Percentiles rank a stretch among this genome's conserved stretches.
These are phyloP conservation scores for Sabatieria punctata DNA, from an alignment of 2,888 invertebrate species.

Conservation along the genomic window DNA sequence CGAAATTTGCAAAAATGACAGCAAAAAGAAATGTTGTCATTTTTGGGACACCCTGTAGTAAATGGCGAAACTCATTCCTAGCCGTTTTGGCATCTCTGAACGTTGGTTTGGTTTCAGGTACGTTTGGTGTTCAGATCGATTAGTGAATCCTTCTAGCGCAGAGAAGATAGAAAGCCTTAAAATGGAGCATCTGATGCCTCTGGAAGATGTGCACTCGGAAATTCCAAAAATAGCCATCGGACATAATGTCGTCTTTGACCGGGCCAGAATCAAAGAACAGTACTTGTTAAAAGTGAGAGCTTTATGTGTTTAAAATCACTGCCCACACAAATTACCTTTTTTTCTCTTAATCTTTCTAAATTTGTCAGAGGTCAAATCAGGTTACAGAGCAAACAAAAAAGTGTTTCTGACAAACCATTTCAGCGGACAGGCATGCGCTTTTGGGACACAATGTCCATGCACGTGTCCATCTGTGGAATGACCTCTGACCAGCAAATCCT, in stretches of 20 bases:
- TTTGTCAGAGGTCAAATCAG: too few relatives aligned
- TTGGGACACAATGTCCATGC: conserved; percentile 93
- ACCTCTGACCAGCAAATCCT: conserved; percentile 40
- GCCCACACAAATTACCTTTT: too few relatives aligned
- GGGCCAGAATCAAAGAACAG: conserved; percentile 74
- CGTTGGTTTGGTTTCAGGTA: conserved; percentile 40
- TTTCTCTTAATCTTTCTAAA: neutral
- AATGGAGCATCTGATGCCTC: too few relatives aligned
- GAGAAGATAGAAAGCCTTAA: too few relatives aligned
- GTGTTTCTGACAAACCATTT: conserved; percentile 10
- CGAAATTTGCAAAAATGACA: too few relatives aligned
- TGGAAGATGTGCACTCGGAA: too few relatives aligned
- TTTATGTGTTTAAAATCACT: neutral
- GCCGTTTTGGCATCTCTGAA: too few relatives aligned
- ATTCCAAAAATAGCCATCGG: conserved; percentile 53
- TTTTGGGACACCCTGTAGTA: too few relatives aligned
- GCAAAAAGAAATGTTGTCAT: too few relatives aligned
- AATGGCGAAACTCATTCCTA: too few relatives aligned
- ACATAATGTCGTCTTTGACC: conserved; percentile 88
- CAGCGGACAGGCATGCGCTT: conserved; percentile 52
- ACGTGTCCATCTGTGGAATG: conserved; percentile 77
- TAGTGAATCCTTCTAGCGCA: conserved; percentile 41
- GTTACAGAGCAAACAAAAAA: neutral
- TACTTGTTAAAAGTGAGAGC: conserved; percentile 57
- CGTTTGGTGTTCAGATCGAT: conserved; percentile 62